phyloP scores from a whole-genome alignment of 2,113 vertebrate genomes.

The Procapra przewalskii region DNA sequence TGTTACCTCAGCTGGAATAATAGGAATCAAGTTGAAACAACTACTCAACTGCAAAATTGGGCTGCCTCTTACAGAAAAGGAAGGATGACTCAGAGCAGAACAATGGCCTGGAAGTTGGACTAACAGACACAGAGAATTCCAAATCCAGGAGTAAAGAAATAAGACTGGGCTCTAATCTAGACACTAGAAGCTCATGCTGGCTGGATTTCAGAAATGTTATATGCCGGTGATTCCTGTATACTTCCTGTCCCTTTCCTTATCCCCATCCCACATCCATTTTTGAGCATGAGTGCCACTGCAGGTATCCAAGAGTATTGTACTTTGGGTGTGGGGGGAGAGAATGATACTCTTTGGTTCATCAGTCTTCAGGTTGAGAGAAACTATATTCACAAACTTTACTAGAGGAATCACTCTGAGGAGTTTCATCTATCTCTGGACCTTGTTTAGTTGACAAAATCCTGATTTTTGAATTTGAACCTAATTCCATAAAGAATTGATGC shows the following conservation, averaged over 20 bases:
- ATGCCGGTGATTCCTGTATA: neutral
- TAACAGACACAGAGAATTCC: neutral
- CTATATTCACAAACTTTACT: neutral
- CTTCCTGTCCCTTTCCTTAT: neutral
- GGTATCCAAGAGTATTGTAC: neutral
- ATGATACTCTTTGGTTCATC: neutral
- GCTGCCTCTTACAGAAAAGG: neutral
- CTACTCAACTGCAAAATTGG: neutral
- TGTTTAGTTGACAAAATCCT: neutral
- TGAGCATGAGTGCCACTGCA: neutral
- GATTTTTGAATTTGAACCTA: neutral
- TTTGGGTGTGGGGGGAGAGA: neutral
- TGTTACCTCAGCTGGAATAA: neutral
- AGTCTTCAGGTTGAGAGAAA: neutral
- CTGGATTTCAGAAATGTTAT: neutral
- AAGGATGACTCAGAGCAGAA: neutral
- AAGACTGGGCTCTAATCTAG: neutral
- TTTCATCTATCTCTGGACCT: neutral
- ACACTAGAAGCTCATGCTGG: neutral
- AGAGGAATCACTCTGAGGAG: neutral
- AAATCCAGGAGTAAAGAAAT: neutral
- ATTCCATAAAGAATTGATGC: neutral
- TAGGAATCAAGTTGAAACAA: neutral
- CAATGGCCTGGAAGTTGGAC: neutral
- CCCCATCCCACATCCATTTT: neutral